phyloP scores from a whole-genome alignment of 2,888 invertebrate species.

The Plebejus melissa region DNA sequence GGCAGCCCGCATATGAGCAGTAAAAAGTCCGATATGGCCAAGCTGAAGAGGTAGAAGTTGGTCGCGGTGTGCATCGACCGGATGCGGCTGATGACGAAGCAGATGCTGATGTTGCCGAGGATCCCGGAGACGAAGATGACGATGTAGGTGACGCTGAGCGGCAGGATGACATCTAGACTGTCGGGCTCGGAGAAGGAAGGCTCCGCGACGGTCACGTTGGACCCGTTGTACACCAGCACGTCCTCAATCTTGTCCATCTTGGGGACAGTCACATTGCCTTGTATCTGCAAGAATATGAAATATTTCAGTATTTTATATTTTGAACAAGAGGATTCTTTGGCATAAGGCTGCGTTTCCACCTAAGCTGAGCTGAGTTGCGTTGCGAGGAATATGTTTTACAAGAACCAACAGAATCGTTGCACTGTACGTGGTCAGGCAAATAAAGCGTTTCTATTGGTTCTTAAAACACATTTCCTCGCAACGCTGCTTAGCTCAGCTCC shows the following conservation, averaged over 20 bases:
- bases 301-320: neutral
- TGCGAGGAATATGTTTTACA: too few relatives aligned
- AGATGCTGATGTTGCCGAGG: constrained; percentile 88
- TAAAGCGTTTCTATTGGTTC: too few relatives aligned
- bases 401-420: too few relatives aligned
- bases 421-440: too few relatives aligned
- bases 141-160: constrained; percentile 83
- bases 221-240: constrained; percentile 47
- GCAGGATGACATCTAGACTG: constrained; percentile 80
- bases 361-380: too few relatives aligned
- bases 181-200: constrained; percentile 62
- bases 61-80: constrained; percentile 91
- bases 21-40: constrained; percentile 87
- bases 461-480: too few relatives aligned
- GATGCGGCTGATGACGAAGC: constrained; percentile 87
- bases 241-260: constrained; percentile 52
- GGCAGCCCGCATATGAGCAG: constrained; percentile 88
- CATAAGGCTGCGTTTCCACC: too few relatives aligned
- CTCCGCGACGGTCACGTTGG: constrained; percentile 50
- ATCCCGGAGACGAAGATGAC: constrained; percentile 86
- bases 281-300: neutral
- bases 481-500: too few relatives aligned
- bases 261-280: constrained; percentile 27
- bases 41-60: constrained; percentile 89
- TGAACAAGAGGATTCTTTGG: neutral